Evolutionary conservation across 2,888 invertebrate species (phyloP).

Genomic region (Germaria angustata): DNA sequence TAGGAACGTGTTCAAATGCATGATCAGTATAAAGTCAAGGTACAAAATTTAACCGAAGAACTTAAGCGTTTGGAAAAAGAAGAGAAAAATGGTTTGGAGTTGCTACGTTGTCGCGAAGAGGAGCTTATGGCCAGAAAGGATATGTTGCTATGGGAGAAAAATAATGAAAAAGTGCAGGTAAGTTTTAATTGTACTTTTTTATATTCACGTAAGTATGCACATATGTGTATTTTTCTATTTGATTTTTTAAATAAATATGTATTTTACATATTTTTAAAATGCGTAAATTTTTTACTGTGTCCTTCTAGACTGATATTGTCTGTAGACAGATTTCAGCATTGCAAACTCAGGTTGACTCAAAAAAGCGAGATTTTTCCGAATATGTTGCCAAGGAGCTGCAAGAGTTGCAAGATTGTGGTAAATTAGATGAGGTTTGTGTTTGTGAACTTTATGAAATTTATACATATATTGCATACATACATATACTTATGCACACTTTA

Average conservation of each 20-base stretch:
- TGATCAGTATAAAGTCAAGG: conserved; percentile 79
- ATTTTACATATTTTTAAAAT: too few relatives aligned
- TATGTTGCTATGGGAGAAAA: conserved; percentile 80
- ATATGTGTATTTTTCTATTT: conserved; percentile 68
- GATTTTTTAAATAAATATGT: too few relatives aligned
- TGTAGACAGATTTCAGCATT: conserved; percentile 83
- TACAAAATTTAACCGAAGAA: conserved; percentile 80
- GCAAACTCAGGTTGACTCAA: conserved; percentile 81
- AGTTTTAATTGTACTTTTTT: too few relatives aligned
- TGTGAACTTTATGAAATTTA: neutral
- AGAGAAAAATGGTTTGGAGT: conserved; percentile 82
- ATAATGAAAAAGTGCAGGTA: conserved; percentile 80
- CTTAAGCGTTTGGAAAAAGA: conserved; percentile 80
- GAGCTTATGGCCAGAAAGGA: conserved; percentile 79
- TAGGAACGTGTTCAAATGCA: conserved; percentile 81
- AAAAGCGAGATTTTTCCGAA: conserved; percentile 81
- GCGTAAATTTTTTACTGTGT: conserved; percentile 78
- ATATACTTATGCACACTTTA: neutral
- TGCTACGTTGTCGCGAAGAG: conserved; percentile 82
- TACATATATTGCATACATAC: neutral
- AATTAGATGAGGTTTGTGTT: conserved; percentile 81
- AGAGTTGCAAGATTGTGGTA: conserved; percentile 81
- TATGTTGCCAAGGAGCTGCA: conserved; percentile 81
- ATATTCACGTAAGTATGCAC: too few relatives aligned
- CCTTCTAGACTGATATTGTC: conserved; percentile 85